Evolutionary conservation across 2,797 vertebrate species (phyloP).

Genomic region (Thamnophis elegans): DNA sequence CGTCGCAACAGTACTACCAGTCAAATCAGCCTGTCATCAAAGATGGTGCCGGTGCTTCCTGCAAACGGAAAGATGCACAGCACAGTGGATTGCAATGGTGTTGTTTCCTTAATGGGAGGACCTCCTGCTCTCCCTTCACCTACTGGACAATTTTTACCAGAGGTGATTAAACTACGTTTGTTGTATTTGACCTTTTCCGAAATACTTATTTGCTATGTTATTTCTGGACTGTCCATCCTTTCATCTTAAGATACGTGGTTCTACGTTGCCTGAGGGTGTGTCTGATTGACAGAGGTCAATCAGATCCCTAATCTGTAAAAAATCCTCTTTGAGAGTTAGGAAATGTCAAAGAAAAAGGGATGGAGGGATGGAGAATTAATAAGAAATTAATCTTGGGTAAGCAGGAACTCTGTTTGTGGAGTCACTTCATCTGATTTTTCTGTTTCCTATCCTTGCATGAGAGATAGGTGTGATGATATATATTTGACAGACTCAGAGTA

Average conservation of each 20-base stretch:
- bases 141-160: conserved; percentile 79
- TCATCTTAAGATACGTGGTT: background rate
- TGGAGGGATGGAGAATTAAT: background rate
- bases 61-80: conserved; percentile 88
- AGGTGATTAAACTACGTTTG: conserved; percentile 80
- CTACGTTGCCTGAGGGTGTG: background rate
- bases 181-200: conserved; percentile 52
- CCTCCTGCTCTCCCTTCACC: conserved; percentile 84
- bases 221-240: background rate
- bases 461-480: background rate
- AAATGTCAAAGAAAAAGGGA: background rate
- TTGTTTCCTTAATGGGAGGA: conserved; percentile 86
- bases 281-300: background rate
- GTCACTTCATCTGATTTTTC: background rate
- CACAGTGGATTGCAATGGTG: conserved; percentile 91
- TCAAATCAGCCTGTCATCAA: conserved; percentile 85
- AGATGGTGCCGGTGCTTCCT: conserved; percentile 78
- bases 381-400: background rate
- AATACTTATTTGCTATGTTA: background rate
- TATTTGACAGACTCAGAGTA: background rate
- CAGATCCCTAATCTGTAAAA: background rate
- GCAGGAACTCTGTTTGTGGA: background rate
- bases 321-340: background rate
- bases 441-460: background rate
- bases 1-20: conserved; percentile 87